Evolutionary conservation across 2,113 vertebrate genomes (phyloP), one percentile per base, ranked within the genome.

Genomic region (Brienomyrus longianalis): DNA sequence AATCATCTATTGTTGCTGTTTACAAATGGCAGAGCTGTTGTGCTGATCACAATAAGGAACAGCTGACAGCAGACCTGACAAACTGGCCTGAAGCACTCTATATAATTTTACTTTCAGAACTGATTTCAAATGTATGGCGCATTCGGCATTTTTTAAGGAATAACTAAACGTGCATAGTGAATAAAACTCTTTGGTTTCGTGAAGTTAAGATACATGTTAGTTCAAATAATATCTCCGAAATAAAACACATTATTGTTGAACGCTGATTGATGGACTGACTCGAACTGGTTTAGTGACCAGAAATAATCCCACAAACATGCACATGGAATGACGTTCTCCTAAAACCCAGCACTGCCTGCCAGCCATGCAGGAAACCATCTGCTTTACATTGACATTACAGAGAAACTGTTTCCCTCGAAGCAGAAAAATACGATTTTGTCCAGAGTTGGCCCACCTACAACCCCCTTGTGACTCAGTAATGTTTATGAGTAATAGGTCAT

Each of bases 331-430:
- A 52, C 48, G 11, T 31, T 87, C 39, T 59, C 86, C 52, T 3
- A 10, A 17, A 3, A 59, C 35, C 21, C 51, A 31, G 39, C 59
- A 48, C n/a, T 77, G 51, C 7, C n/a, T 31, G 48, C 45, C 35
- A 19, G n/a, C 70, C 74, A 4, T 31, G 21, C 89, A 87, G 31
- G 4, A 45, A 19, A 35, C 27, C 70, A 88, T 90, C 70, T 90
- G 89, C 70, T 90, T 88, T 23, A 56, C 17, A 48, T 90, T 88
- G 23, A 7, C 50, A 88, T 54, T 88, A 47, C 23, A 17, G 66
- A 6, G 3, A 56, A 88, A 88, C 70, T 45, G 74, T 83, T 83
- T 90, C 70, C 86, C 88, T n/a, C 19, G 0, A 31, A 62, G 39
- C 31, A 43, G 77, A 17, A 83, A 47, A 11, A 43, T 35, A 27